Evolutionary conservation across 2,888 invertebrate genomes (phyloP), one percentile per base, ranked within the genome.

Genomic region (Tubulanus polymorphus): DNA sequence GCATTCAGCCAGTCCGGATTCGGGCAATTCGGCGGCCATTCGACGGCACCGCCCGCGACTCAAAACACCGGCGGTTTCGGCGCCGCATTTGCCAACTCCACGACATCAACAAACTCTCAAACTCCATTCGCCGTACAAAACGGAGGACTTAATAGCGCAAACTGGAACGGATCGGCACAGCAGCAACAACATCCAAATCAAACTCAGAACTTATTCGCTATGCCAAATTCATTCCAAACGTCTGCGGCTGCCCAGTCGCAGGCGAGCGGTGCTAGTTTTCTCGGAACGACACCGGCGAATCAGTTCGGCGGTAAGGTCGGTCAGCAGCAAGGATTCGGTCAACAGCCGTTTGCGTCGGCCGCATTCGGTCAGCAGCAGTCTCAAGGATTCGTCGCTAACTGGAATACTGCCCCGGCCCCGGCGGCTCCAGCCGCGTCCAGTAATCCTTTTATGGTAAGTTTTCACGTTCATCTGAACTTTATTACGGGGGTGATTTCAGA

Each of bases 381-480:
- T n/a, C n/a, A n/a, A n/a, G n/a, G n/a, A n/a, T n/a, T n/a, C n/a
- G n/a, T n/a, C n/a, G n/a, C n/a, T n/a, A n/a, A n/a, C n/a, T n/a
- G n/a, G n/a, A n/a, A n/a, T n/a, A n/a, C n/a, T n/a, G n/a, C n/a
- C n/a, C 23, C 20, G 41, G 41, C 20, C 23, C 41, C 18, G 15
- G 20, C 41, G 6, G 6, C 6, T 8, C 41, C 41, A 8, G 41
- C 41, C 6, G 18, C 41, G 6, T 8, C 41, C 6, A 41, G 41
- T 41, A 41, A 41, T 15, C 41, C 41, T 8, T 41, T 41, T 41
- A 41, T 41, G 41, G 41, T 41, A 23, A 41, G 41, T 41, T 41
- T 15, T n/a, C n/a, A n/a, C n/a, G n/a, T n/a, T n/a, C n/a, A n/a
- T n/a, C n/a, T n/a, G n/a, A n/a, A n/a, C n/a, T n/a, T n/a, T n/a